Base-by-base conservation (phyloP, 2,113 vertebrate species). In the Tor tambroides region DNA sequence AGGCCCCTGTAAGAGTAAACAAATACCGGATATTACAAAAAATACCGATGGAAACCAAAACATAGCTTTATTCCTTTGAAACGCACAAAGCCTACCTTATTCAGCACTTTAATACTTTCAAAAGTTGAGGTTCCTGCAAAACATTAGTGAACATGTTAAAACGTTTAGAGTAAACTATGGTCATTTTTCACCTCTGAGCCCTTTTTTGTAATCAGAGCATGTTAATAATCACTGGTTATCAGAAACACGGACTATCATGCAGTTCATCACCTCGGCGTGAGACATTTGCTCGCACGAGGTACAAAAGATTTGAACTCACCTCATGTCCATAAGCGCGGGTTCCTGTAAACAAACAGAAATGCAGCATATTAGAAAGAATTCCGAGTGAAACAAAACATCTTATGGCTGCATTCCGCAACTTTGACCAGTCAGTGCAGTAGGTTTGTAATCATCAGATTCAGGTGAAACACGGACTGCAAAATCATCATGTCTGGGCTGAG, bases 401-500 rank as follows among this genome's bases (percentile, higher is more conserved):
- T 10, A 2, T 17, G 0, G 30, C 46, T 14, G 4, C 43, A 65
- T 41, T 7, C 54, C 41, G 51, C 54, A 61, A 9, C 35, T 38
- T 49, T 17, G 38, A 43, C 83, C 21, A 61, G 83, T 88, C 87
- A 85, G 87, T 56, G 83, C 87, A 81, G 84, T 88, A 43, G n/a
- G 71, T 19, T 38, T 82, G 83, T 77, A 88, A 85, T 88, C 87
- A 88, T 77, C 8, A 43, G 71, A 59, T n/a, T 90, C 87, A 90
- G 78, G 80, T 90, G 87, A 88, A 90, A 90, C 89, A 90, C 89
- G 89, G 89, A 90, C 83, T 93, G 94, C 94, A 51, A 26, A 94
- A 90, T 95, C 95, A 95, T 95, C 95, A 95, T 89, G 59, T 69
- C 54, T 85, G 91, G 80, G 26, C 41, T 46, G 26, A 59, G 49